phyloP scores from a whole-genome alignment of 2,113 vertebrate species.

The Meriones unguiculatus region DNA sequence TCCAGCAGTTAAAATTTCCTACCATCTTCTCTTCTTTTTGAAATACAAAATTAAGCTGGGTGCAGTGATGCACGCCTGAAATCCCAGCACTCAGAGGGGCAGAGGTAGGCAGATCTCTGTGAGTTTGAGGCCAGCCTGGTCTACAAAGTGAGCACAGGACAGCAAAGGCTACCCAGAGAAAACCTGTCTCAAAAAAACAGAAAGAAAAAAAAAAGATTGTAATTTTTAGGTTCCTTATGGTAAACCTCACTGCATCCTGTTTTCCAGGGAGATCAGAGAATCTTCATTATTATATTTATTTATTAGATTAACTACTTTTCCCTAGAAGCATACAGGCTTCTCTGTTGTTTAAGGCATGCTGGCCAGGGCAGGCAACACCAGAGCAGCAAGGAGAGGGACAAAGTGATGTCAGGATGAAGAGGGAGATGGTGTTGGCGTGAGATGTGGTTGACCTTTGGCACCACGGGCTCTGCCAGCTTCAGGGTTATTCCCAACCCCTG shows the following conservation, averaged over 20 bases:
- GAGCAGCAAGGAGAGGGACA: not conserved
- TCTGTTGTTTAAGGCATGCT: not conserved
- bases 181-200: too few species aligned
- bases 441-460: not conserved
- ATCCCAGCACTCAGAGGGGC: too few species aligned
- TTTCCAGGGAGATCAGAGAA: not conserved
- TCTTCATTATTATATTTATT: not conserved
- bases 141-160: too few species aligned
- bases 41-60: not conserved
- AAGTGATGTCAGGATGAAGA: not conserved
- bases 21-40: not conserved
- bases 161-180: too few species aligned
- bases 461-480: not conserved
- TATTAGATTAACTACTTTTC: not conserved
- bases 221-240: not conserved
- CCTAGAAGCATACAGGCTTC: too few species aligned
- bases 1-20: not conserved
- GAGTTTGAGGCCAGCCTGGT: too few species aligned
- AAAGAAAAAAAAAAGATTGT: too few species aligned
- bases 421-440: not conserved
- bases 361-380: not conserved
- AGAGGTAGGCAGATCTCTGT: too few species aligned
- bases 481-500: not conserved
- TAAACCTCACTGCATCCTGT: not conserved
- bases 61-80: too few species aligned